A percentile compares a stretch with the other conserved stretches of the same genome.
Evolutionary conservation across 2,888 invertebrate genomes (phyloP).

Genomic region (Eubasilissa splendida): DNA sequence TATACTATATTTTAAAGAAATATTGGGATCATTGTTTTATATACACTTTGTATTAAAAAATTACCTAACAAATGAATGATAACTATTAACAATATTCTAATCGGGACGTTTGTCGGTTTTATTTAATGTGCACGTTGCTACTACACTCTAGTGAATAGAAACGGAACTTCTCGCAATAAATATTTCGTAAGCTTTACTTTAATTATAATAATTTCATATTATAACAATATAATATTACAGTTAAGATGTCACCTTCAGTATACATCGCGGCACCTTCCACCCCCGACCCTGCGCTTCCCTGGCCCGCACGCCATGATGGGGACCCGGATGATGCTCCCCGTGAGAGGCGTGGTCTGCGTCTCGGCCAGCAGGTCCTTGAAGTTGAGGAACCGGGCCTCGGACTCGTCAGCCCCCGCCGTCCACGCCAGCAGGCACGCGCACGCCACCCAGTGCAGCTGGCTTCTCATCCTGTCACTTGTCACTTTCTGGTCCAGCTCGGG

Average conservation of each 20-base stretch:
- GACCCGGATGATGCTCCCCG: constrained; percentile 50
- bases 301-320: constrained; percentile 32
- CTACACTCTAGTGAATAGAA: too few relatives aligned
- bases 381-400: not conserved
- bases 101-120: too few relatives aligned
- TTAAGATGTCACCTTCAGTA: not conserved
- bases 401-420: not conserved
- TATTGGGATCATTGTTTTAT: too few relatives aligned
- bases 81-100: too few relatives aligned
- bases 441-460: not conserved
- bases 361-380: not conserved
- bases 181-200: too few relatives aligned
- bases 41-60: too few relatives aligned
- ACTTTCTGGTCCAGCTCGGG: not conserved
- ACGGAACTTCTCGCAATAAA: too few relatives aligned
- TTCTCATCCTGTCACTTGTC: not conserved
- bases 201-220: too few relatives aligned
- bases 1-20: too few relatives aligned
- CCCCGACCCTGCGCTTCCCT: constrained; percentile 13
- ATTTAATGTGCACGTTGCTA: too few relatives aligned
- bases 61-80: too few relatives aligned
- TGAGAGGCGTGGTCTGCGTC: not conserved
- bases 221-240: too few relatives aligned
- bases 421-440: constrained; percentile 2
- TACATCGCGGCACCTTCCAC: constrained; percentile 42